Percentiles rank a stretch among this genome's conserved stretches.
Evolutionary conservation across 2,888 invertebrate genomes (phyloP).

Genomic region (Orchesella flavescens): DNA sequence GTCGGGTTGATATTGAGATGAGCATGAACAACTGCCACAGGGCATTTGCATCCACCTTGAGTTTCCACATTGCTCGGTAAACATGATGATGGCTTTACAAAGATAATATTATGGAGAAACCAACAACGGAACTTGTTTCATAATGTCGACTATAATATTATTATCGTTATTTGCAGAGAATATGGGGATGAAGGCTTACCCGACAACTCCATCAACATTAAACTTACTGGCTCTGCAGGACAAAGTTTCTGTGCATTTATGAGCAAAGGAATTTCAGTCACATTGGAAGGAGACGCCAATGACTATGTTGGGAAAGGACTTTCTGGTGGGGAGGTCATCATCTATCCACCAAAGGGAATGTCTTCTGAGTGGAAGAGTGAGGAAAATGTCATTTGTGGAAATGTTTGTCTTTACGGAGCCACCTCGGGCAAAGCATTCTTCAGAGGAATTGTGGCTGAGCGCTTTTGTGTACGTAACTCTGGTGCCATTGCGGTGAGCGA

Average conservation of each 20-base stretch:
- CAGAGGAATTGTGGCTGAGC: constrained; percentile 96
- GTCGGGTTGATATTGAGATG: constrained; percentile 83
- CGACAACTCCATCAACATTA: constrained; percentile 85
- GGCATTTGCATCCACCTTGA: constrained; percentile 93
- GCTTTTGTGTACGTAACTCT: constrained; percentile 98
- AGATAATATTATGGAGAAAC: neutral
- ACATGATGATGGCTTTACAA: constrained; percentile 72
- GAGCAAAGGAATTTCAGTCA: constrained; percentile 90
- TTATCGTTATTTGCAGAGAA: constrained; percentile 80
- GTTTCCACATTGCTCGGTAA: constrained; percentile 95
- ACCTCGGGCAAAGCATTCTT: constrained; percentile 95
- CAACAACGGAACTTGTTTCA: too few species aligned
- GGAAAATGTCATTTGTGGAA: constrained; percentile 96
- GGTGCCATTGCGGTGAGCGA: constrained; percentile 97
- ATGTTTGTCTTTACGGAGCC: constrained; percentile 98
- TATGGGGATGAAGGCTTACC: constrained; percentile 91
- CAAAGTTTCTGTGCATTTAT: constrained; percentile 99
- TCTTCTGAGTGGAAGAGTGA: constrained; percentile 87
- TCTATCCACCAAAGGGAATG: constrained; percentile 90
- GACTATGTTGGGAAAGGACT: constrained; percentile 98
- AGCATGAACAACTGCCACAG: constrained; percentile 92
- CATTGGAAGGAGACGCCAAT: constrained; percentile 96
- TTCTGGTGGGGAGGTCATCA: constrained; percentile 94
- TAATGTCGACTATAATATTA: too few species aligned
- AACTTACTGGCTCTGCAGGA: constrained; percentile 93